phyloP scores from a whole-genome alignment of 1,140 invertebrate species.

The Hirudo medicinalis region DNA sequence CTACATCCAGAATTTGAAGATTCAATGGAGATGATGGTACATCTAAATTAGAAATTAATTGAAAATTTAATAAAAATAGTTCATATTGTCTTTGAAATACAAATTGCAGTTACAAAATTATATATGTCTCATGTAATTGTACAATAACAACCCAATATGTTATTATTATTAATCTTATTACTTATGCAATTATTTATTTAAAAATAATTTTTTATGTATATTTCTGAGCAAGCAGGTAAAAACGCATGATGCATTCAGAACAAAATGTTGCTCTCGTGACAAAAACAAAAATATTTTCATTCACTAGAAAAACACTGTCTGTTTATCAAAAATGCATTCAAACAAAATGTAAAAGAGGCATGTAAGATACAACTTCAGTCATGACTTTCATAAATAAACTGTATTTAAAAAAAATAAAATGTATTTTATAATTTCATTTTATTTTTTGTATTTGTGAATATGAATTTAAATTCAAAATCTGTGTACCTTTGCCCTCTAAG shows the following conservation, averaged over 20 bases:
- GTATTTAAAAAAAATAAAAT: not conserved
- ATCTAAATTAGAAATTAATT: conserved; percentile 3
- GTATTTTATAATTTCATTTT: not conserved
- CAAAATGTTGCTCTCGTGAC: not conserved
- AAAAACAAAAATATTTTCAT: not conserved
- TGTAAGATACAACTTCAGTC: not conserved
- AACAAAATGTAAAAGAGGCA: not conserved
- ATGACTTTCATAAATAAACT: not conserved
- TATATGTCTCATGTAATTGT: not conserved
- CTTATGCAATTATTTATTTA: not conserved
- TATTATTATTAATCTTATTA: not conserved
- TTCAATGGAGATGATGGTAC: conserved; percentile 66
- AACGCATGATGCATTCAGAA: no score
- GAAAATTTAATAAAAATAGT: no score
- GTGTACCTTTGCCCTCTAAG: not conserved
- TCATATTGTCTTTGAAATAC: no score
- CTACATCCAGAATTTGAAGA: conserved; percentile 79
- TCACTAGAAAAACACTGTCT: not conserved
- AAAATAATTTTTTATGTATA: not conserved
- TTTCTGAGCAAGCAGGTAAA: not conserved
- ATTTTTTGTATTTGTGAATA: not conserved
- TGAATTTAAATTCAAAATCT: not conserved
- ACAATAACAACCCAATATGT: not conserved
- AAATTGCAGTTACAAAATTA: not conserved
- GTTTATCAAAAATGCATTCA: not conserved